These are phyloP conservation scores for Leucophenga montana DNA, from an alignment of 2,888 invertebrate genomes.

Conservation along the genomic window DNA sequence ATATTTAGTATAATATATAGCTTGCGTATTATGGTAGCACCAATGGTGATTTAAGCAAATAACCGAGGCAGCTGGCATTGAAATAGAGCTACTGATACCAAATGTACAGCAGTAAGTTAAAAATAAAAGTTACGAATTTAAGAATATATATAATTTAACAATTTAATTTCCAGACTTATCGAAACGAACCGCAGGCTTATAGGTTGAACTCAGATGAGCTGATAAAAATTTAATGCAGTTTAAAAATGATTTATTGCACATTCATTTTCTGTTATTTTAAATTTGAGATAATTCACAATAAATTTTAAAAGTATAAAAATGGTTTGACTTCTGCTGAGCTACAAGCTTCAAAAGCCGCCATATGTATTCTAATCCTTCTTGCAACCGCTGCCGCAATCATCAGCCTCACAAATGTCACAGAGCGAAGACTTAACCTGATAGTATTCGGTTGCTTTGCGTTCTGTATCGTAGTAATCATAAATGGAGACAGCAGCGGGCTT, in stretches of 20 bases:
- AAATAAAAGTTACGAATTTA: too few species aligned
- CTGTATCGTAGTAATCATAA: constrained; percentile 93
- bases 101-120: too few species aligned
- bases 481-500: constrained; percentile 89
- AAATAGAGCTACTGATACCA: too few species aligned
- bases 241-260: not conserved
- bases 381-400: constrained; percentile 73
- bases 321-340: not conserved
- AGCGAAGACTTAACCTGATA: constrained; percentile 76
- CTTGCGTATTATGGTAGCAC: too few species aligned
- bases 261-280: not conserved
- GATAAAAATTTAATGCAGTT: too few species aligned
- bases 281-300: not conserved
- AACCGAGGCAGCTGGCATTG: too few species aligned
- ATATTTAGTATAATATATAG: too few species aligned
- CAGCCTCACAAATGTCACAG: constrained; percentile 88
- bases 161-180: not conserved
- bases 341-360: too few species aligned
- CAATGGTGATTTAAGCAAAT: too few species aligned
- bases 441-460: constrained; percentile 64
- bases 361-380: constrained; percentile 36
- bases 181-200: not conserved
- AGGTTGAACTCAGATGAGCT: too few species aligned
- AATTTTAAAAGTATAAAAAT: not conserved
- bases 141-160: too few species aligned